Base-by-base conservation (phyloP, 2,888 invertebrate species). In the Rhamnusium bicolor region DNA sequence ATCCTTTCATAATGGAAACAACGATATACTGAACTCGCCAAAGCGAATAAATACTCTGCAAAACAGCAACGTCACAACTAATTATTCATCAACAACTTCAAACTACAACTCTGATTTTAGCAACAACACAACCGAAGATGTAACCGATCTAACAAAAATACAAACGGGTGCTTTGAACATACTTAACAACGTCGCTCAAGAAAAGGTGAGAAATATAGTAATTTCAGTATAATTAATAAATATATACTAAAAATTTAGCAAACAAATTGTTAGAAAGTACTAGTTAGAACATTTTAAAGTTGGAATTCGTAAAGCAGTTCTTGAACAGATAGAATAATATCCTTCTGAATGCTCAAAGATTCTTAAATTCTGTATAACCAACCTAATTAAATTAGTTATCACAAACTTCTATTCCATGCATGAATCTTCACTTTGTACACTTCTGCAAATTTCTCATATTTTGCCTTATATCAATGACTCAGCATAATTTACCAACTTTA, bases 11-110 rank as follows among this genome's bases (percentile, higher is more conserved):
- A 87, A 87, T 80, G 86, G 86, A 74, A 85, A 83, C 78, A 83
- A 83, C 79, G 85, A 84, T 76, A 83, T 86, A 46, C 78, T 87
- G 21, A 87, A 87, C 77, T 88, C 88, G n/a, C 87, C 88, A 21
- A 88, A 88, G 76, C 82, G 88, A 49, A 83, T 87, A 69, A 88
- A 88, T 79, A 88, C 88, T 14, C 53, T 87, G 12, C 87, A 88
- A 69, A 88, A 88, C 73, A 87, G 87, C 78, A 88, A 87, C 82
- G 77, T 83, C 46, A 83, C 83, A 12, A 46, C 10, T 14, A 56
- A 67, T 21, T 49, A 83, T 79, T 40, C 73, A 1, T 69, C 72
- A 14, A 58, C 60, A 10, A 83, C 80, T 19, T 77, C 81, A 7
- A 82, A 79, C 58, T 72, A 67, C 46, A 67, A 56, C 0, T 54